Evolutionary conservation across 2,797 vertebrate genomes (phyloP).

Genomic region (Lithobates sylvaticus): DNA sequence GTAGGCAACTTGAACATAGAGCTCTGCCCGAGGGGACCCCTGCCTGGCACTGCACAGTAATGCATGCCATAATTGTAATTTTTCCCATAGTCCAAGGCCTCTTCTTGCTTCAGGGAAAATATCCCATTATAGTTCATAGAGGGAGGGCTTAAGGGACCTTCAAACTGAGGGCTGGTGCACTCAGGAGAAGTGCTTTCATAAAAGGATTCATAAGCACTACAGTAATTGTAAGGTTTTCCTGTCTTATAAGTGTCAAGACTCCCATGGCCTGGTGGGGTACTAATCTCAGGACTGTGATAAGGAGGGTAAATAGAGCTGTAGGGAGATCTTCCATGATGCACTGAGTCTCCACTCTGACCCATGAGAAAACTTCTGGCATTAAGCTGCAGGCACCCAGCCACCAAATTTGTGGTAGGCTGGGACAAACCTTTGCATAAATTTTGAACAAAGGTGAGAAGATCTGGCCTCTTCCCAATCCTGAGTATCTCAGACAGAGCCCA

Average conservation of each 20-base stretch:
- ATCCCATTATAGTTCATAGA: conserved; percentile 98
- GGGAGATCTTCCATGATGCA: conserved; percentile 87
- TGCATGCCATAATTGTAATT: conserved; percentile 95
- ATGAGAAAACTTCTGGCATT: conserved; percentile 96
- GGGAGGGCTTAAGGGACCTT: conserved; percentile 93
- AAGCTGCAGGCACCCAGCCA: conserved; percentile 96
- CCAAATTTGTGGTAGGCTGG: conserved; percentile 97
- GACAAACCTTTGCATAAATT: conserved; percentile 98
- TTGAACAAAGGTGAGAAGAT: conserved; percentile 95
- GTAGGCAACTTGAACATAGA: conserved; percentile 95
- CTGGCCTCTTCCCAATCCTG: conserved; percentile 94
- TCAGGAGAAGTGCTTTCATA: conserved; percentile 95
- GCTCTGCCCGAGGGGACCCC: conserved; percentile 91
- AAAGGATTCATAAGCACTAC: conserved; percentile 92
- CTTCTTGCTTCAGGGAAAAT: conserved; percentile 98
- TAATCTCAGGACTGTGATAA: conserved; percentile 89
- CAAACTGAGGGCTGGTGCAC: conserved; percentile 90
- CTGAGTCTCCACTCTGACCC: conserved; percentile 88
- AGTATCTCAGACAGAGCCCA: conserved; percentile 98
- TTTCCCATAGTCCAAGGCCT: conserved; percentile 92
- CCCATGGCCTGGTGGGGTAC: conserved; percentile 87
- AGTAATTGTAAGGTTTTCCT: conserved; percentile 93
- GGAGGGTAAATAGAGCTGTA: conserved; percentile 91
- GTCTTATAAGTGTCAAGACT: conserved; percentile 89
- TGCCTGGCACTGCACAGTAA: conserved; percentile 92